phyloP scores from a whole-genome alignment of 2,113 vertebrate genomes.

The Pomatostomus ruficeps region DNA sequence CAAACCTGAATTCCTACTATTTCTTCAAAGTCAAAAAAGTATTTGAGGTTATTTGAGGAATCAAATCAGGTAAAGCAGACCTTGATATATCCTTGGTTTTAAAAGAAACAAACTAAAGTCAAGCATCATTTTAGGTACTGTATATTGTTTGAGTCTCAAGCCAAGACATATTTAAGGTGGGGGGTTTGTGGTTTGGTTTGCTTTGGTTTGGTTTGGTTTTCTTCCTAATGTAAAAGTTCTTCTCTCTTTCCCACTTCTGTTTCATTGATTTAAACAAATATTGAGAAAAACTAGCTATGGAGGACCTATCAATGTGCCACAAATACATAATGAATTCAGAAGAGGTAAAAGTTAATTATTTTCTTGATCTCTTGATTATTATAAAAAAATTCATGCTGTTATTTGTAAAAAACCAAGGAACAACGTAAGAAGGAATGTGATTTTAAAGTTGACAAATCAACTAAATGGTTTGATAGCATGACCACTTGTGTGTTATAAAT shows the following conservation, averaged over 20 bases:
- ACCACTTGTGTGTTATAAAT: not conserved
- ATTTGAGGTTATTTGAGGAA: not conserved
- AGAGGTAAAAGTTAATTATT: not conserved
- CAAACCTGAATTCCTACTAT: not conserved
- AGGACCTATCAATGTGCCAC: not conserved
- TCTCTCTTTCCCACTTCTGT: not conserved
- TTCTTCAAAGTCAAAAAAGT: not conserved
- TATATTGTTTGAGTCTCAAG: not conserved
- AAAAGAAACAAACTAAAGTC: not conserved
- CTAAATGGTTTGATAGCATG: not conserved
- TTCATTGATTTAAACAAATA: not conserved
- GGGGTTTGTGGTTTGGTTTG: accelerated
- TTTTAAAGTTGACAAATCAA: not conserved
- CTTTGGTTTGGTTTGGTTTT: not conserved
- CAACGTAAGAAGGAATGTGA: not conserved
- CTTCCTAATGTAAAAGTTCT: not conserved
- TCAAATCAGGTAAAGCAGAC: not conserved
- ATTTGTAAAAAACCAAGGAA: not conserved
- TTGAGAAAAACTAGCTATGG: not conserved
- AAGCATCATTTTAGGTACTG: not conserved
- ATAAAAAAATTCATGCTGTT: not conserved
- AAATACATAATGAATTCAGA: not conserved
- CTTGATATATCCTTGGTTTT: not conserved
- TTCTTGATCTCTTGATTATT: not conserved
- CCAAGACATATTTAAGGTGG: not conserved